Percentiles rank a stretch among this genome's conserved stretches.
These are phyloP conservation scores for Grallaria varia DNA, from an alignment of 2,113 vertebrate genomes.

Conservation along the genomic window DNA sequence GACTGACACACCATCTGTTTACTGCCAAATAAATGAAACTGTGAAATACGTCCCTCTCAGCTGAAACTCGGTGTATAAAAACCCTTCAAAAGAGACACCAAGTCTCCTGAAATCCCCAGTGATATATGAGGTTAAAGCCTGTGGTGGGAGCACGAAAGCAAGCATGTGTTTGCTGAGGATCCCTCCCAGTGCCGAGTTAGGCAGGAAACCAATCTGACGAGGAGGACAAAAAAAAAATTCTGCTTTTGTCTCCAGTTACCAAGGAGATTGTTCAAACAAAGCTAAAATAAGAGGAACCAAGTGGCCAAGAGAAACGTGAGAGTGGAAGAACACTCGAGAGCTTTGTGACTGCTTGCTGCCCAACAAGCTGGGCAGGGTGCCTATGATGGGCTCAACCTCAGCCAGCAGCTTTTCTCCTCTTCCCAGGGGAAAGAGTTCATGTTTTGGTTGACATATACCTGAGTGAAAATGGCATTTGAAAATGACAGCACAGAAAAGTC, in stretches of 20 bases:
- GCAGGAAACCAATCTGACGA: constrained; percentile 48
- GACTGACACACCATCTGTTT: background rate
- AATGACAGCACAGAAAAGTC: background rate
- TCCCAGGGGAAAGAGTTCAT: background rate
- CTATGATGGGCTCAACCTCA: background rate
- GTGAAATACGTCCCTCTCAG: background rate
- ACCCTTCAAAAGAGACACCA: background rate
- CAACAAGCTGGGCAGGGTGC: background rate
- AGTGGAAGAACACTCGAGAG: constrained; percentile 57
- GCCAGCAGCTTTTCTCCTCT: background rate
- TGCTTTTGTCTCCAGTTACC: constrained; percentile 70
- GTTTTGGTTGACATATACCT: background rate
- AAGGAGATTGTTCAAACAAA: constrained; percentile 76
- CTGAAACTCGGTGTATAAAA: background rate
- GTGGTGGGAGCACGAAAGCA: background rate
- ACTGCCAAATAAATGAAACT: background rate
- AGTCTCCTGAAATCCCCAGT: background rate
- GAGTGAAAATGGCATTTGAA: background rate
- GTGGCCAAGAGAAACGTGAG: constrained; percentile 40
- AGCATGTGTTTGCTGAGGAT: background rate
- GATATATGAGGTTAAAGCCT: background rate
- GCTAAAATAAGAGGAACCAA: constrained; percentile 71
- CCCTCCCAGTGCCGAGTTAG: background rate
- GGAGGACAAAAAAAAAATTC: constrained; percentile 59
- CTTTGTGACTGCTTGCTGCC: constrained; percentile 49